Percentiles rank a stretch among this genome's conserved stretches.
Evolutionary conservation across 2,888 invertebrate species (phyloP).

Genomic region (Chironomus tentans): DNA sequence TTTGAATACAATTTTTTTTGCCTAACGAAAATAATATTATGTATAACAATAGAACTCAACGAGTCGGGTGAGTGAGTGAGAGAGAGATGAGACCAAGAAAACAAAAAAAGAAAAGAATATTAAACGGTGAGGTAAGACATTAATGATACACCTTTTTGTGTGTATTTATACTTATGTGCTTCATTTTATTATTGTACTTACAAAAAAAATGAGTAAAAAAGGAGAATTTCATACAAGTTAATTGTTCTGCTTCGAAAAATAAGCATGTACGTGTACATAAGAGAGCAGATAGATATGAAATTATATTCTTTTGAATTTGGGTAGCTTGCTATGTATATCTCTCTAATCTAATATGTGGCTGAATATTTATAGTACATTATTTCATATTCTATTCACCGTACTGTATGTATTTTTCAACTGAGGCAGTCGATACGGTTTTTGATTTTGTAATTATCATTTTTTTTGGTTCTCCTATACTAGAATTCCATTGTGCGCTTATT

Average conservation of each 20-base stretch:
- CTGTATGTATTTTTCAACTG: background rate
- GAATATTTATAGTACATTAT: slow-evolving; percentile 11
- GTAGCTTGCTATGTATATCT: background rate
- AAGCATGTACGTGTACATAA: too few relatives aligned
- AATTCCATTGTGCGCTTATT: background rate
- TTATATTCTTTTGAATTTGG: background rate
- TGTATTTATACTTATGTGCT: background rate
- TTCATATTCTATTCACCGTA: background rate
- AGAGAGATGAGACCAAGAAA: background rate
- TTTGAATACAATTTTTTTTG: background rate
- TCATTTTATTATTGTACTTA: background rate
- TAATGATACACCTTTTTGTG: background rate
- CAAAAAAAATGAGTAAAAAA: background rate
- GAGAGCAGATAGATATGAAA: background rate
- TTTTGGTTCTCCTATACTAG: background rate
- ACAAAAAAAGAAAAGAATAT: background rate
- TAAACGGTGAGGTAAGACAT: background rate
- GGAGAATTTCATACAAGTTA: background rate
- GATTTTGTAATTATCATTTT: slow-evolving; percentile 24
- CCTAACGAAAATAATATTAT: background rate
- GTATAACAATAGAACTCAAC: background rate
- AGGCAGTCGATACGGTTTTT: slow-evolving; percentile 20
- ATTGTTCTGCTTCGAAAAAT: background rate
- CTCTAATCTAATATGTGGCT: slow-evolving; percentile 8
- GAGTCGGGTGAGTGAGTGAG: background rate